A percentile compares a stretch with the other conserved stretches of the same genome.
These are phyloP conservation scores for Plectropomus leopardus DNA, from an alignment of 2,113 vertebrate species.

Conservation along the genomic window DNA sequence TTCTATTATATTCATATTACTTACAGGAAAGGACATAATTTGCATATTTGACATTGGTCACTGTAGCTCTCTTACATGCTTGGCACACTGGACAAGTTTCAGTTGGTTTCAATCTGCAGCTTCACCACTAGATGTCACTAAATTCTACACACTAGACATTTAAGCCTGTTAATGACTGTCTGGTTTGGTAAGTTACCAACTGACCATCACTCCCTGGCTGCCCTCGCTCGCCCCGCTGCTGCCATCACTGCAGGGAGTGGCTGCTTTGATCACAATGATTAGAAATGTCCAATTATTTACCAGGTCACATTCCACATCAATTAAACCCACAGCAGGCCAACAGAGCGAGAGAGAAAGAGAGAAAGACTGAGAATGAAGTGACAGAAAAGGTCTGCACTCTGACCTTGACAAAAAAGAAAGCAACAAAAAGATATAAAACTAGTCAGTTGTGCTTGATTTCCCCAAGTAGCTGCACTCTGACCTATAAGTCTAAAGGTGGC, in stretches of 20 bases:
- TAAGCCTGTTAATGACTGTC: constrained; percentile 20
- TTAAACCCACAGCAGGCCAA: constrained; percentile 56
- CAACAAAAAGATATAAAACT: neutral
- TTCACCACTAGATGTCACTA: too few species aligned
- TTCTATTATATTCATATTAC: neutral
- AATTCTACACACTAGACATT: too few species aligned
- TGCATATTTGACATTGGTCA: too few species aligned
- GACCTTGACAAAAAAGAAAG: neutral
- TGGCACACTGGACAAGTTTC: too few species aligned
- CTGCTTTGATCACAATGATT: constrained; percentile 80
- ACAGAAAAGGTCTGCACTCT: neutral
- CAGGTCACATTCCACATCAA: constrained; percentile 79
- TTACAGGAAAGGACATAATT: too few species aligned
- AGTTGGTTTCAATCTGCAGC: too few species aligned
- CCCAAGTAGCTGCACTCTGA: neutral
- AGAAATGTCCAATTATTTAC: constrained; percentile 82
- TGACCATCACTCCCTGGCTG: constrained; percentile 17
- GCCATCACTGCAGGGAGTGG: constrained; percentile 48
- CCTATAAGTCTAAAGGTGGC: neutral
- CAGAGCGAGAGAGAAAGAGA: constrained; percentile 32
- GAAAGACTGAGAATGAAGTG: neutral
- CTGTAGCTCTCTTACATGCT: too few species aligned
- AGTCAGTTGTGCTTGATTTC: constrained; percentile 12
- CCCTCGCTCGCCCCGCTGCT: neutral
- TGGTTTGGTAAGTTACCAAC: constrained; percentile 26